Base-by-base conservation (phyloP, 2,797 vertebrate genomes). In the Silurus aristotelis region DNA sequence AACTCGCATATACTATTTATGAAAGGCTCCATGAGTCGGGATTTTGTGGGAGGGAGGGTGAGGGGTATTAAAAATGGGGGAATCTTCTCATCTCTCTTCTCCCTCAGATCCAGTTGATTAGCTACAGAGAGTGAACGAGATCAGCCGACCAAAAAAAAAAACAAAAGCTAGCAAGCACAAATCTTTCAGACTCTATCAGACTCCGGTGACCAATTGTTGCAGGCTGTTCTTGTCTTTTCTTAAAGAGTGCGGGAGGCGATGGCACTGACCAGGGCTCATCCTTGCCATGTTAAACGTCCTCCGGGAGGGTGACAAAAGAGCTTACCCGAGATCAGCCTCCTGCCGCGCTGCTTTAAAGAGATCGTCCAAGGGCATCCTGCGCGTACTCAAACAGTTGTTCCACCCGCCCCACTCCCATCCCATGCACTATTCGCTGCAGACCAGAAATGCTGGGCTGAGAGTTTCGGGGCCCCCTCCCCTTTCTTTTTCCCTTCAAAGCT, bases 301-400 rank as follows among this genome's bases (percentile, higher is more conserved):
- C 94, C 94, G 92, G 94, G 94, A 95, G 94, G 93, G 93, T 95
- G 94, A 95, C 92, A 94, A 87, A 94, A 94, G 93, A 91, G 92
- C 94, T 95, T 94, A 94, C 92, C 93, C 93, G 95, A 95, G 93
- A 95, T 95, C 95, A 95, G 94, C 93, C 95, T 94, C 91, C 94
- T 46, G 92, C 91, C 94, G 93, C 91, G 90, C 92, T 92, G 94
- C 92, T 92, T 90, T 94, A 94, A 94, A 93, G 95, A 94, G 95
- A 92, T 94, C 93, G 92, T 94, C 92, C 94, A 91, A 92, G 94
- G 93, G 92, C 91, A 92, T 92, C 92, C 94, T 84, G 75, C 87
- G 90, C 86, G 89, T 93, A 91, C 94, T 92, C 94, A 94, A 91
- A 92, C 88, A 91, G 92, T 95, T 91, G 93, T 92, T 95, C 94